These are phyloP conservation scores for Nerophis ophidion DNA, from an alignment of 2,113 vertebrate species.

Conservation along the genomic window DNA sequence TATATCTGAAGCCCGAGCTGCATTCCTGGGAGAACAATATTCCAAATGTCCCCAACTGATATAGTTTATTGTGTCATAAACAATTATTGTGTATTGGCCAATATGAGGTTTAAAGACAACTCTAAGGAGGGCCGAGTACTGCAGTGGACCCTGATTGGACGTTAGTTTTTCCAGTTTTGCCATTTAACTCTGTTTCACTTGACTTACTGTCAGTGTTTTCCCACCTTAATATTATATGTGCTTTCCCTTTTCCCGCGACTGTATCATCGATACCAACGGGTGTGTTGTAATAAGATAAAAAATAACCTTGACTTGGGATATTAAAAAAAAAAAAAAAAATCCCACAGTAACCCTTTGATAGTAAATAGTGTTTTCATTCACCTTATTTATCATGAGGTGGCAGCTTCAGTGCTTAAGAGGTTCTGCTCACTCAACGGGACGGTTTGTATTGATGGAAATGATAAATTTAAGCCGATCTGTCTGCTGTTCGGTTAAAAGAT, in stretches of 20 bases:
- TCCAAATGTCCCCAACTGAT: conserved; percentile 17
- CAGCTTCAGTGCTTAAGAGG: conserved; percentile 34
- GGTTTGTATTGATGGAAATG: conserved; percentile 29
- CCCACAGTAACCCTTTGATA: conserved; percentile 35
- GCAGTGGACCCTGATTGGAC: no score
- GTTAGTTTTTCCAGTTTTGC: no score
- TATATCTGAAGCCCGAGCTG: no score
- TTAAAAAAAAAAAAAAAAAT: not conserved
- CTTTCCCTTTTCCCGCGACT: no score
- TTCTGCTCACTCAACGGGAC: conserved; percentile 45
- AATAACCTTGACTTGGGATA: conserved; percentile 39
- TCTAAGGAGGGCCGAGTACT: conserved; percentile 19
- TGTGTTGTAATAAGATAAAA: conserved; percentile 17
- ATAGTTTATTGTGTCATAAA: conserved; percentile 15
- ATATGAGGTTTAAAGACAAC: conserved; percentile 24
- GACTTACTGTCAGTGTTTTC: no score
- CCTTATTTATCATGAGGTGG: conserved; percentile 45
- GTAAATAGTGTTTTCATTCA: conserved; percentile 43
- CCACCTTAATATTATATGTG: no score
- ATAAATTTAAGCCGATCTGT: conserved; percentile 33
- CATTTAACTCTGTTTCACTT: no score
- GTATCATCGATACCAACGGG: conserved; percentile 13
- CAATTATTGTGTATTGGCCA: conserved; percentile 26
- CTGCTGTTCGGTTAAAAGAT: conserved; percentile 27
- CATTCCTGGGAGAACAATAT: no score